Evolutionary conservation across 2,113 vertebrate genomes (phyloP).

Genomic region (Lepisosteus oculatus): DNA sequence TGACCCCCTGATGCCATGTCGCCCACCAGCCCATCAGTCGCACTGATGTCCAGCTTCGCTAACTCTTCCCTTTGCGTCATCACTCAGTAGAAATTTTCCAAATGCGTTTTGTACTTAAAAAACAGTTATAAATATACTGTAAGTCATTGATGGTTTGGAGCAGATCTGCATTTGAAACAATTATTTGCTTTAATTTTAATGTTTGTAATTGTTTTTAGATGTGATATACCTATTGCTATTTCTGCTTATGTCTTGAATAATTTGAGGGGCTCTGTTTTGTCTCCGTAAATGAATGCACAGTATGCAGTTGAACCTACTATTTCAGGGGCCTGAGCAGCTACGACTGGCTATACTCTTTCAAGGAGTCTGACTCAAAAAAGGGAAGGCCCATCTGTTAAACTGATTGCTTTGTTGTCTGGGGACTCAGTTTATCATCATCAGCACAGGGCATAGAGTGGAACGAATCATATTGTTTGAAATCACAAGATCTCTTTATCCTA

Average conservation of each 20-base stretch:
- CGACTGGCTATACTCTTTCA: not conserved
- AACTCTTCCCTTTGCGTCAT: too few relatives aligned
- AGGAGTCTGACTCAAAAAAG: not conserved
- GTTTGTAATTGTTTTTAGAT: not conserved
- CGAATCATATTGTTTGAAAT: slow-evolving; percentile 13
- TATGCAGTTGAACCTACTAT: not conserved
- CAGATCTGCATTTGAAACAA: not conserved
- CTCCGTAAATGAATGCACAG: not conserved
- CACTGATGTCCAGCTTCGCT: too few relatives aligned
- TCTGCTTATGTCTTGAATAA: slow-evolving; percentile 2
- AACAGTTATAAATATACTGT: too few relatives aligned
- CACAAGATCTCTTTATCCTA: slow-evolving; percentile 13
- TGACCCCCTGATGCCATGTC: too few relatives aligned
- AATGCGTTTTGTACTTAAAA: too few relatives aligned
- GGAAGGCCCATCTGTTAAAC: slow-evolving; percentile 9
- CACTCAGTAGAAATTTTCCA: too few relatives aligned
- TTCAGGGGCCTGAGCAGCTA: not conserved
- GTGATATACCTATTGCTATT: not conserved
- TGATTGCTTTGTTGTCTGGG: slow-evolving; percentile 5
- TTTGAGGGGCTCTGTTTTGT: slow-evolving; percentile 5
- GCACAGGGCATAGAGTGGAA: slow-evolving; percentile 10
- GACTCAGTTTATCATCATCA: slow-evolving; percentile 6
- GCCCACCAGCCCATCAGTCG: too few relatives aligned
- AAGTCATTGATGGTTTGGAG: too few relatives aligned
- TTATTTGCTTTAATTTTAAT: not conserved